A percentile compares a stretch with the other conserved stretches of the same genome.
Evolutionary conservation across 2,888 invertebrate species (phyloP).

Genomic region (Lepeophtheirus nordmannii): DNA sequence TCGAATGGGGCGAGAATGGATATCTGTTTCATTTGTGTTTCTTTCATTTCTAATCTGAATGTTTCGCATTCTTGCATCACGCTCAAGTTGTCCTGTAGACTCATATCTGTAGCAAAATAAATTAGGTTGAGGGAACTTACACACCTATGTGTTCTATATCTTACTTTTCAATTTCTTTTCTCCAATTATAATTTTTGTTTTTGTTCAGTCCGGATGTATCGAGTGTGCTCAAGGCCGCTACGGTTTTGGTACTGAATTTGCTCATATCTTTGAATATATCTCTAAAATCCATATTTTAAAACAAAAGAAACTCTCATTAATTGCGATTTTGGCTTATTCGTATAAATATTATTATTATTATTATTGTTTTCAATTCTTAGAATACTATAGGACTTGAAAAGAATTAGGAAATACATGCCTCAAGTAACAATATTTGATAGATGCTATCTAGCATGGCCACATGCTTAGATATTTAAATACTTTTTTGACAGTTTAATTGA

Average conservation of each 20-base stretch:
- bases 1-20: neutral
- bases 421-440: too few species aligned
- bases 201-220: neutral
- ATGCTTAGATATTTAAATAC: too few species aligned
- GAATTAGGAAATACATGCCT: too few species aligned
- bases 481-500: too few species aligned
- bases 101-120: slow-evolving; percentile 8
- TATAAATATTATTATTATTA: too few species aligned
- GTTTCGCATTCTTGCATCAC: slow-evolving; percentile 11
- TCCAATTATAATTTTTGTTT: slow-evolving; percentile 20
- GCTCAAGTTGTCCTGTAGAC: neutral
- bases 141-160: neutral
- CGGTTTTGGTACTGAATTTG: slow-evolving; percentile 17
- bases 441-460: too few species aligned
- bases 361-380: too few species aligned
- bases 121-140: neutral
- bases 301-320: neutral
- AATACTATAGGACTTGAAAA: too few species aligned
- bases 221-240: slow-evolving; percentile 5
- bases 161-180: slow-evolving; percentile 23
- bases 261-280: slow-evolving; percentile 15
- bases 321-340: too few species aligned
- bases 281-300: neutral
- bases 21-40: neutral
- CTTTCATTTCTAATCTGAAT: neutral